Base-by-base conservation (phyloP, 2,113 vertebrate species). In the Sporophila hypoxantha region DNA sequence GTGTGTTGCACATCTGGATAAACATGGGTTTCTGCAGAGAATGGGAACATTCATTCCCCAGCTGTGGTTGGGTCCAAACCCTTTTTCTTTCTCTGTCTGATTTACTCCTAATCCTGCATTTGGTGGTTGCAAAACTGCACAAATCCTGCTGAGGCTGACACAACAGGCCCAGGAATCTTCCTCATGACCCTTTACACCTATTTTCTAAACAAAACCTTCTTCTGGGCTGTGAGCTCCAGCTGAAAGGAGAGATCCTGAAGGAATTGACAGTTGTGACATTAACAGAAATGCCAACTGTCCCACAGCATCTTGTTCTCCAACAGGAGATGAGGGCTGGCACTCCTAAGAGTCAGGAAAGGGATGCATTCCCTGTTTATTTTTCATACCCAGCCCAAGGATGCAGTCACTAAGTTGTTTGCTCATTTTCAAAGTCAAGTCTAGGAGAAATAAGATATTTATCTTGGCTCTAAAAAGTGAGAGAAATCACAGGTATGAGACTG, bases 21-120 rank as follows among this genome's bases (percentile, higher is more conserved):
- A 94, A 85, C 83, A 93, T 0, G 11, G 73, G 19, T 21, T 5
- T 80, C 6, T 80, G 83, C 49, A 78, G 65, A 18, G 44, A 80
- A 85, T 80, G 80, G 88, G 86, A 92, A 93, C 62, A 86, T 77
- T 91, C 49, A 82, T 42, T 83, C 66, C 79, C 46, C 84, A 94
- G 87, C 77, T 78, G 77, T 70, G 84, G 21, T 53, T 16, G 27
- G 5, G 15, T 60, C 74, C 89, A 84, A 93, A 78, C 25, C 80
- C 42, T 53, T 80, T 67, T 37, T 77, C 76, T 39, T 34, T 19
- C 42, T 44, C 62, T 64, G 60, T 71, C 79, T 12, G 29, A 57
- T 81, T 83, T 60, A 85, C 61, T 67, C 42, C 16, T 3, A 39
- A 30, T 18, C 65, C 60, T 55, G n/a, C 56, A 44, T 0, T 22